Base-by-base conservation (phyloP, 2,113 vertebrate species). In the Tragelaphus buxtoni region DNA sequence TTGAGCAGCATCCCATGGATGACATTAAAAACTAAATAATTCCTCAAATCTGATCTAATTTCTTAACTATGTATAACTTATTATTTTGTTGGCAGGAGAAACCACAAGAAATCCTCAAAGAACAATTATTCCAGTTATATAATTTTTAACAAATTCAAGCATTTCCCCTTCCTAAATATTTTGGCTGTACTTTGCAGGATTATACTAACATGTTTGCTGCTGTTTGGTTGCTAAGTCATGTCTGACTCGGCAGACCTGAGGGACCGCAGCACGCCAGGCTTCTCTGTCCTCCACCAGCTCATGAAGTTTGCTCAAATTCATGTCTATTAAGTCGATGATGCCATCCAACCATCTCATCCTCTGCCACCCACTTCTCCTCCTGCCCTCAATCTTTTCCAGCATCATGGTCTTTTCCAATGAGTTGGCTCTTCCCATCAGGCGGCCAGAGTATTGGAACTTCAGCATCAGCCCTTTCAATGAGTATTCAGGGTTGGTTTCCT, bases 1-100 rank as follows among this genome's bases (percentile, higher is more conserved):
- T 7, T 8, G 12, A 79, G 28, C 2, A n/a, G 13, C 32, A 0
- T 8, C 9, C 3, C 60, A 6, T 0, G 49, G n/a, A 14, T 0
- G 24, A 51, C 30, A 10, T 42, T 30, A 35, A 79, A 55, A 45
- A 2, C n/a, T 39, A 8, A 0, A 3, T 3, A 17, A 7, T 28
- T 53, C 28, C 13, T 45, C 53, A 35, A 7, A 39, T 8, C 10
- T 3, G 77, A 49, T 14, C 28, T 4, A 3, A n/a, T 56, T 42
- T 60, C 16, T 56, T 16, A 39, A 28, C 30, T 17, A 53, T 8
- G 1, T n/a, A 14, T 20, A 79, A 72, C 12, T n/a, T 61, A 72
- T 9, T 39, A n/a, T 88, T 53, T 72, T 18, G 28, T n/a, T 51
- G 35, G 55, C 55, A 76, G 77, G 30, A 94, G 80, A 95, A 51